phyloP scores from a whole-genome alignment of 1,140 invertebrate genomes.

The Oncopeltus fasciatus region DNA sequence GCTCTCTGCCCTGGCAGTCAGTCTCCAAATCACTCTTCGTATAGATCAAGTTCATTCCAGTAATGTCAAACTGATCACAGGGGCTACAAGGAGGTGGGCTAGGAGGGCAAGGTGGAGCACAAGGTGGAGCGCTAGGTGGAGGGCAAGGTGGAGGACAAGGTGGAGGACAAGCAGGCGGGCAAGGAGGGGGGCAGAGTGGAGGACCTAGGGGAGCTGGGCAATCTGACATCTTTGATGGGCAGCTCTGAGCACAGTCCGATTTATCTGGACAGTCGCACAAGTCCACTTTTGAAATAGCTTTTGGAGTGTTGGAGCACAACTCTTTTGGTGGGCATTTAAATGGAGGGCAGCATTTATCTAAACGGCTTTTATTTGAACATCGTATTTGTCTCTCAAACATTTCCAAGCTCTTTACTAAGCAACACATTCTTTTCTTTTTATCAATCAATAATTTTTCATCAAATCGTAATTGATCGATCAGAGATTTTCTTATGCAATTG shows the following conservation, averaged over 20 bases:
- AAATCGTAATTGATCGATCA: background rate
- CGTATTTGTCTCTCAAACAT: background rate
- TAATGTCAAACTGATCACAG: background rate
- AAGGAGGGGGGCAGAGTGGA: background rate
- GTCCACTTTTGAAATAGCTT: background rate
- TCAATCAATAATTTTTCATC: background rate
- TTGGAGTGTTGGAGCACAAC: background rate
- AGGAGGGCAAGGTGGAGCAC: background rate
- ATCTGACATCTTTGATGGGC: background rate
- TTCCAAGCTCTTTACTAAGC: background rate
- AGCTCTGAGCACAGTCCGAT: background rate
- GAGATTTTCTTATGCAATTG: background rate
- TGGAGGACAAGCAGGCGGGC: background rate
- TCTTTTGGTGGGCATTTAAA: background rate
- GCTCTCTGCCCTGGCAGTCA: background rate
- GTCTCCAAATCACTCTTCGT: background rate
- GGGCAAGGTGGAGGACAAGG: background rate
- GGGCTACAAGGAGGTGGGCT: background rate
- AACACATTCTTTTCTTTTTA: background rate
- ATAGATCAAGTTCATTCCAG: background rate
- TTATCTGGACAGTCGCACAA: background rate
- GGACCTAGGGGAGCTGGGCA: background rate
- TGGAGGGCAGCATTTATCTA: background rate
- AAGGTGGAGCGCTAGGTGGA: background rate
- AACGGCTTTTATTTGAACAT: background rate